These are phyloP conservation scores for Rhinolophus sinicus DNA, from an alignment of 2,113 vertebrate species.

Conservation along the genomic window DNA sequence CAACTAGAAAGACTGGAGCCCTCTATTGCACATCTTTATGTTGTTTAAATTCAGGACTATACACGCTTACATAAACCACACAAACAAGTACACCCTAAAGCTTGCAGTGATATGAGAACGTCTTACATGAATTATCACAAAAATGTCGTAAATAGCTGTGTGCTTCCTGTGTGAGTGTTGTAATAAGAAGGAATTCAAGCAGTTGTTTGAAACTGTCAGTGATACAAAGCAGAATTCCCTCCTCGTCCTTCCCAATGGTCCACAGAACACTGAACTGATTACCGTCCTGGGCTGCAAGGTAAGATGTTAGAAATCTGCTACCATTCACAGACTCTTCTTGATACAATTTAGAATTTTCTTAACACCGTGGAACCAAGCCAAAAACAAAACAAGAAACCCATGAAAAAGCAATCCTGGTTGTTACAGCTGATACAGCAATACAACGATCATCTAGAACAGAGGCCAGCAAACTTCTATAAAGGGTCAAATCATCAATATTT, in stretches of 20 bases:
- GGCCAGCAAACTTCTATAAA: background rate
- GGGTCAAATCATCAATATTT: background rate
- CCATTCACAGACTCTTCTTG: background rate
- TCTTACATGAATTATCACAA: background rate
- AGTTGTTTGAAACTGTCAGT: background rate
- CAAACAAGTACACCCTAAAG: background rate
- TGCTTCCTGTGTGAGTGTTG: background rate
- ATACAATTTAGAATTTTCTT: background rate
- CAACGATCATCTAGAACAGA: background rate
- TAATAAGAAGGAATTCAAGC: constrained; percentile 38
- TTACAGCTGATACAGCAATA: background rate
- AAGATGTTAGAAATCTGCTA: background rate
- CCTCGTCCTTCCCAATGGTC: background rate
- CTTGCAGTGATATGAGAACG: background rate
- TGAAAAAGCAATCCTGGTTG: no score
- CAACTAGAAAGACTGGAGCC: background rate
- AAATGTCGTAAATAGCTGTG: background rate
- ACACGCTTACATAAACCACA: background rate
- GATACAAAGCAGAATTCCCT: background rate
- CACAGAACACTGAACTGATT: background rate
- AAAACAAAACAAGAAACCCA: background rate
- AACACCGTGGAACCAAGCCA: background rate
- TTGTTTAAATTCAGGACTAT: background rate
- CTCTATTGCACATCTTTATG: background rate
- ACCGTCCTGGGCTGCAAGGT: background rate